These are phyloP conservation scores for Oncorhynchus kisutch DNA, from an alignment of 2,113 vertebrate genomes.

Conservation along the genomic window DNA sequence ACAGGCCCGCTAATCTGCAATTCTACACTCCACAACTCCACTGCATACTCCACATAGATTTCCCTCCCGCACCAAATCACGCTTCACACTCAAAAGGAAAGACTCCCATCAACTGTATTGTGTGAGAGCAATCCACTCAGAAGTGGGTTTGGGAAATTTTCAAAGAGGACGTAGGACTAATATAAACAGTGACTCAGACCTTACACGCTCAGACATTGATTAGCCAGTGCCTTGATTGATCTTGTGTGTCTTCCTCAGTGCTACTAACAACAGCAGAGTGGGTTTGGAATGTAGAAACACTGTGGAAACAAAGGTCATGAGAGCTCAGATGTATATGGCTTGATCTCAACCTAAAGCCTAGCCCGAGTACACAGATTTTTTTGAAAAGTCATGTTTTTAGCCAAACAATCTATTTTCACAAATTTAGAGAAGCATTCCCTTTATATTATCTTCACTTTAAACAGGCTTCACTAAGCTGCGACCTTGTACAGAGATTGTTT, in stretches of 20 bases:
- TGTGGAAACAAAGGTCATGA: neutral
- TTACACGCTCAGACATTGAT: neutral
- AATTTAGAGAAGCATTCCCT: too few species aligned
- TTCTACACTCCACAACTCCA: neutral
- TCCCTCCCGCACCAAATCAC: neutral
- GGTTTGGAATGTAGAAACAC: neutral
- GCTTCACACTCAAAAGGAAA: neutral
- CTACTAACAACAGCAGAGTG: neutral
- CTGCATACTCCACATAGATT: neutral
- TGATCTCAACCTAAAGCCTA: too few species aligned
- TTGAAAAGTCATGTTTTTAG: too few species aligned
- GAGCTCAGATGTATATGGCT: neutral
- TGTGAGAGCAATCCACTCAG: neutral
- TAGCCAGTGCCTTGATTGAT: neutral
- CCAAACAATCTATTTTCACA: too few species aligned
- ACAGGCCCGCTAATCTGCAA: too few species aligned
- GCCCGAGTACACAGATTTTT: too few species aligned
- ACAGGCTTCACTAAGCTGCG: too few species aligned
- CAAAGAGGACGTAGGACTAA: neutral
- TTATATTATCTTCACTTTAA: too few species aligned
- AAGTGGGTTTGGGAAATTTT: constrained; percentile 1
- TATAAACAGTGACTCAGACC: neutral
- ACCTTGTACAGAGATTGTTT: neutral
- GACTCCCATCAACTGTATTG: neutral
- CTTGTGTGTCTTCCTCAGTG: neutral